Percentiles rank a stretch among this genome's conserved stretches.
Conservation (phyloP, 2,113 vertebrate species). For the Thalassoma bifasciatum region DNA sequence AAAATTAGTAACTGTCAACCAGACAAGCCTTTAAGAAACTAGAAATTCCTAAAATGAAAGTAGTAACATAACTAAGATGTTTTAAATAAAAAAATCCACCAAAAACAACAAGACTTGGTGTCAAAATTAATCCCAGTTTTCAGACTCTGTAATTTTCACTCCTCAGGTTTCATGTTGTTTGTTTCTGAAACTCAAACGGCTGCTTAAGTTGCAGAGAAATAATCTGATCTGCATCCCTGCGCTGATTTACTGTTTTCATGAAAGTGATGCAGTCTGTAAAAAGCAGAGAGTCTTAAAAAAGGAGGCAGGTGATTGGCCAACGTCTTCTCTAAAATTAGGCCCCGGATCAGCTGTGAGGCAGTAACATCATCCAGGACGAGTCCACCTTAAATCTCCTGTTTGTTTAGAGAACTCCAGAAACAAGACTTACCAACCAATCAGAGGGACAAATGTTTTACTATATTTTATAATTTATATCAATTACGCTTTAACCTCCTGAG, state of each 20-base stretch:
- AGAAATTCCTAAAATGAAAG: too few species aligned
- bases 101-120: too few species aligned
- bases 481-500: too few species aligned
- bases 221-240: conserved; percentile 14
- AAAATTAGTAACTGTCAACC: too few species aligned
- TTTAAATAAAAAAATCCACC: too few species aligned
- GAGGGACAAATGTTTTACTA: too few species aligned
- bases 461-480: too few species aligned
- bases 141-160: background rate
- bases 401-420: background rate
- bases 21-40: too few species aligned
- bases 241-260: conserved; percentile 58
- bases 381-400: background rate
- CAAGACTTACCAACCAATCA: too few species aligned
- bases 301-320: conserved; percentile 57
- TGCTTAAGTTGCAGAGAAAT: conserved; percentile 11
- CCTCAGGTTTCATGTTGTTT: background rate
- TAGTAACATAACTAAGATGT: too few species aligned
- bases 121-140: background rate
- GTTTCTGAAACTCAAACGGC: background rate
- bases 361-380: conserved; percentile 52
- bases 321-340: conserved; percentile 75
- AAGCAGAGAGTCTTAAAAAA: conserved; percentile 51
- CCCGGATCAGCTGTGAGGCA: conserved; percentile 57
- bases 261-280: conserved; percentile 53